Base-by-base conservation (phyloP, 2,888 invertebrate species). In the Chrysolina oricalcia region DNA sequence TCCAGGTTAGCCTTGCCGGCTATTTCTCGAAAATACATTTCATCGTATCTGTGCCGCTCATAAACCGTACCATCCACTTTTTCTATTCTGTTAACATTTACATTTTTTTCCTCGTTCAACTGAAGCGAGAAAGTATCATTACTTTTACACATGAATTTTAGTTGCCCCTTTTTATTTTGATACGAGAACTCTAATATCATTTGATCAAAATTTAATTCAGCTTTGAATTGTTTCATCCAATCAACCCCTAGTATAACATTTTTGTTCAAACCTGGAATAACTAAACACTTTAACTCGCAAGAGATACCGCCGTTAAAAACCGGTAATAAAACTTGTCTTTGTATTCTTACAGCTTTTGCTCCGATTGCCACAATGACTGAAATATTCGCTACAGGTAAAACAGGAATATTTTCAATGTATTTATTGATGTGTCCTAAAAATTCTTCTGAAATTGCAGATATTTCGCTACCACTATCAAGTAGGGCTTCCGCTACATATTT, bases 381-480 rank as follows among this genome's bases (percentile, higher is more conserved):
- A 3, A 50, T 64, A 9, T 64, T 50, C 9, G 50, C 40, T 13
- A 63, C 64, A 8, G 64, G 64, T 63, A 64, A 27, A 9, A 71
- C 13, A 9, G 64, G 53, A 41, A 19, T 62, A 40, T 62, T 59
- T 17, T 40, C 17, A 35, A 48, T 1, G 15, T 48, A 13, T 2
- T 35, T 53, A 2, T 50, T 43, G 5, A 53, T 65, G 13, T n/a
- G 15, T 15, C 50, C 5, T 13, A 71, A 71, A 40, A 17, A 65
- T 9, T 35, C 19, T 40, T 71, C 41, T 19, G 71, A 48, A 19
- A 71, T 65, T 2, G 65, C 65, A 1, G 56, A 72, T 17, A 72
- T 23, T 35, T 64, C 71, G 43, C 71, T 72, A 11, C 71, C 64
- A 23, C 71, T 72, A 56, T 72, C 65, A 13, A 72, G 15, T 65